Conservation (phyloP, 2,888 invertebrate species). For the Drepanosiphum platanoidis region DNA sequence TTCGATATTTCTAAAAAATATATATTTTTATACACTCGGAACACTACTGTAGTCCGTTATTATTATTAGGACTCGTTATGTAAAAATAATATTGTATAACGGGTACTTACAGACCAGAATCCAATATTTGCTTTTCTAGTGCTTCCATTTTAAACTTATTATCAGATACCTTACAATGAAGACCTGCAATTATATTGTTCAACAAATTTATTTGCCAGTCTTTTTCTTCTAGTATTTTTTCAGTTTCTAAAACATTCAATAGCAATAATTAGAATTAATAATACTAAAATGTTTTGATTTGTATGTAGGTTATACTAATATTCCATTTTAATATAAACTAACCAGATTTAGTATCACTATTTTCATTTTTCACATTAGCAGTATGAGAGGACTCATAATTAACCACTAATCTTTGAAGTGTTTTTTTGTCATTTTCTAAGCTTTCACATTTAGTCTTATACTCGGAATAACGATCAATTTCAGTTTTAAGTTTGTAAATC, state of each 20-base stretch:
- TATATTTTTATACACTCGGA: no score
- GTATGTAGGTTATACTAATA: not conserved
- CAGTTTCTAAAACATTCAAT: no score
- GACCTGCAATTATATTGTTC: slow-evolving; percentile 95
- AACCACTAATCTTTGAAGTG: slow-evolving; percentile 40
- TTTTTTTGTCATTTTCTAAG: slow-evolving; percentile 53
- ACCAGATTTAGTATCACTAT: slow-evolving; percentile 40
- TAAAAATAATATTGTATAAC: not conserved
- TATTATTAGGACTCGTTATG: not conserved
- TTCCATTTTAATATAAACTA: not conserved
- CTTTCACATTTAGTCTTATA: slow-evolving; percentile 53
- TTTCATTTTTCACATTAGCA: not conserved
- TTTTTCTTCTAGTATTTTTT: slow-evolving; percentile 65
- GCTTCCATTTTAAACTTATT: slow-evolving; percentile 55
- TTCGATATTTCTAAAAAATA: no score
- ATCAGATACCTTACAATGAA: slow-evolving; percentile 79
- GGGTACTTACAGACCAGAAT: slow-evolving; percentile 44
- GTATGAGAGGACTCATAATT: slow-evolving; percentile 24
- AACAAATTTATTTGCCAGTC: slow-evolving; percentile 83
- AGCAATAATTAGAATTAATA: not conserved
- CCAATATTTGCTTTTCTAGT: slow-evolving; percentile 54
- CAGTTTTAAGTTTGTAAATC: slow-evolving; percentile 45
- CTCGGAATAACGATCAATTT: slow-evolving; percentile 32
- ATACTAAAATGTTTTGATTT: not conserved
- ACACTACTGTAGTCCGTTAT: no score